phyloP scores from a whole-genome alignment of 2,888 invertebrate genomes.

The Andrena trimmerana region DNA sequence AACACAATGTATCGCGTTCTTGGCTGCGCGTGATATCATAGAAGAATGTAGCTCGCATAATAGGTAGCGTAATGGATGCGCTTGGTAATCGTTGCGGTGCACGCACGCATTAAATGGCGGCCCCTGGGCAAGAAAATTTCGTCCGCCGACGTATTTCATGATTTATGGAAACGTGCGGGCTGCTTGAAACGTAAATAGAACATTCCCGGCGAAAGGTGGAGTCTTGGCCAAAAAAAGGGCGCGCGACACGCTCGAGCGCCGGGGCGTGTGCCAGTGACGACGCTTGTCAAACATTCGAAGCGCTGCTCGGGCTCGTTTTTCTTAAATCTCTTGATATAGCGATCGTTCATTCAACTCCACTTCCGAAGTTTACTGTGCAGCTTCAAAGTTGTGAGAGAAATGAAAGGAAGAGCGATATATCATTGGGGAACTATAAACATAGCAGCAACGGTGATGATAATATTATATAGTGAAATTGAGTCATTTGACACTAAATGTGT shows the following conservation, averaged over 20 bases:
- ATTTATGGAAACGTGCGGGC: constrained; percentile 50
- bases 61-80: background rate
- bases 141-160: constrained; percentile 39
- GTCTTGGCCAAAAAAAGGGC: constrained; percentile 22
- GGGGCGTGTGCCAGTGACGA: constrained; percentile 9
- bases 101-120: constrained; percentile 30
- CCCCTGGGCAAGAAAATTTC: constrained; percentile 37
- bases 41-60: constrained; percentile 10
- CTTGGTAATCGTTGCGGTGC: constrained; percentile 28
- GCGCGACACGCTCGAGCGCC: constrained; percentile 2
- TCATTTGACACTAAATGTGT: too few relatives aligned
- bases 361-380: too few relatives aligned
- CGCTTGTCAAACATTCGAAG: constrained; percentile 11
- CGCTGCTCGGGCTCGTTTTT: background rate
- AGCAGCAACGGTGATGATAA: too few relatives aligned
- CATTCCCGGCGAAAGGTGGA: constrained; percentile 33
- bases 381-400: too few relatives aligned
- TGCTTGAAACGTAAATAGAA: constrained; percentile 48
- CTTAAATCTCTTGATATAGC: too few relatives aligned
- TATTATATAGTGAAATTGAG: too few relatives aligned
- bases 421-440: too few relatives aligned
- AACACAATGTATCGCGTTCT: background rate
- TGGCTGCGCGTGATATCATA: constrained; percentile 9
- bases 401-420: too few relatives aligned
- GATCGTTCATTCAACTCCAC: too few relatives aligned